Evolutionary conservation across 2,113 vertebrate genomes (phyloP).

Genomic region (Buteo buteo): DNA sequence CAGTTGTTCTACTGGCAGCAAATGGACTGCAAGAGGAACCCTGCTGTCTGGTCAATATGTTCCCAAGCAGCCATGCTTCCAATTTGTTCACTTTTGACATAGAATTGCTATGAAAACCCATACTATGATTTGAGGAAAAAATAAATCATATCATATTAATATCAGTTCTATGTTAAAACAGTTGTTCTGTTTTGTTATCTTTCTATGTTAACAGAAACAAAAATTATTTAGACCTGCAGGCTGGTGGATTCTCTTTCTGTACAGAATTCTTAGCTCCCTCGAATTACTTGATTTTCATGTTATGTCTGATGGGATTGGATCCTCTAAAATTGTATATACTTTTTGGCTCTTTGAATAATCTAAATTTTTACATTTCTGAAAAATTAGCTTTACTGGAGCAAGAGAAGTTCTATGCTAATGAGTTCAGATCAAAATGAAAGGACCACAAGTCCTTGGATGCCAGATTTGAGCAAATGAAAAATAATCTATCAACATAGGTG

Average conservation of each 20-base stretch:
- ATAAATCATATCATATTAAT: background rate
- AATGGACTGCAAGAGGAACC: background rate
- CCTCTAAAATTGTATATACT: background rate
- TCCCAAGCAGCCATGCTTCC: background rate
- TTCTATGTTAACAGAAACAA: background rate
- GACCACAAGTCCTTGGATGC: background rate
- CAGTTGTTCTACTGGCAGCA: background rate
- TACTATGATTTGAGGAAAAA: background rate
- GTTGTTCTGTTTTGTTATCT: background rate
- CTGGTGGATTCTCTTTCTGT: background rate
- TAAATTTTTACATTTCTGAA: background rate
- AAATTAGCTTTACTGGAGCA: background rate
- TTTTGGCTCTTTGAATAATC: background rate
- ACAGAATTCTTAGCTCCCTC: background rate
- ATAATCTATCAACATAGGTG: background rate
- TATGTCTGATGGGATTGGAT: background rate
- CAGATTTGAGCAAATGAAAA: background rate
- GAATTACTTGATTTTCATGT: background rate
- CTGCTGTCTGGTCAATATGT: background rate
- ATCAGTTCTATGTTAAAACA: background rate
- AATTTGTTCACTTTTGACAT: background rate
- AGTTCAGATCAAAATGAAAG: background rate
- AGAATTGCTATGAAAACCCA: background rate
- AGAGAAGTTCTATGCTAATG: background rate
- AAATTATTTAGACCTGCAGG: background rate